Base-by-base conservation (phyloP, 1,140 invertebrate genomes). In the Fopius arisanus region DNA sequence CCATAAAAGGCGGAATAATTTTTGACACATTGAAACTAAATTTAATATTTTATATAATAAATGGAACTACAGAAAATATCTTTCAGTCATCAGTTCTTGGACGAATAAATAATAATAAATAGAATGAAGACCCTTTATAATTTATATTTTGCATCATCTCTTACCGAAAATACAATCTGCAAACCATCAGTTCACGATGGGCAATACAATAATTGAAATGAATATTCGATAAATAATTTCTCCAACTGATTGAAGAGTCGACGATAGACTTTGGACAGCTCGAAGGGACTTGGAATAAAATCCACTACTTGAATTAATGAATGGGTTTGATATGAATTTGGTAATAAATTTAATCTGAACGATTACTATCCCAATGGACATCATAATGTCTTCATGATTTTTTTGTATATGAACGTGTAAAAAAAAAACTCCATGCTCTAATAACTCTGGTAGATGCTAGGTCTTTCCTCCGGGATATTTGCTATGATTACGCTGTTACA, bases 211-310 rank as follows among this genome's bases (percentile, higher is more conserved):
- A 73, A 65, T 29, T 51, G 6, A 51, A 26, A 59, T 31, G 14
- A 65, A 31, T 31, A 31, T 33, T 65, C 14, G 29, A n/a, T 33
- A 31, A 19, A 65, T 65, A 54, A 19, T 63, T n/a, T 14, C 77
- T 75, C 67, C 66, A 74, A 83, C 83, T 87, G 81, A 82, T 87
- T 86, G 86, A 84, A 81, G 86, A 87, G 86, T 87, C 86, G 85
- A 82, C 85, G 86, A 87, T 87, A 87, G 86, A 87, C 85, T 84
- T 86, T 37, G 59, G 10, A 67, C 69, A 76, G 63, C 41, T 72
- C 70, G 28, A 48, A 48, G 59, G 41, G 43, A 70, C 40, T 72
- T 71, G 68, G 23, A 31, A 48, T 48, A 14, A 70, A 41, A 26
- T 7, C 10, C n/a, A 28, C n/a, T 6, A 29, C 23, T 28, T 65